Evolutionary conservation across 1,140 invertebrate species (phyloP), one percentile per base, ranked within the genome.

Genomic region (Aleiodes sp.): DNA sequence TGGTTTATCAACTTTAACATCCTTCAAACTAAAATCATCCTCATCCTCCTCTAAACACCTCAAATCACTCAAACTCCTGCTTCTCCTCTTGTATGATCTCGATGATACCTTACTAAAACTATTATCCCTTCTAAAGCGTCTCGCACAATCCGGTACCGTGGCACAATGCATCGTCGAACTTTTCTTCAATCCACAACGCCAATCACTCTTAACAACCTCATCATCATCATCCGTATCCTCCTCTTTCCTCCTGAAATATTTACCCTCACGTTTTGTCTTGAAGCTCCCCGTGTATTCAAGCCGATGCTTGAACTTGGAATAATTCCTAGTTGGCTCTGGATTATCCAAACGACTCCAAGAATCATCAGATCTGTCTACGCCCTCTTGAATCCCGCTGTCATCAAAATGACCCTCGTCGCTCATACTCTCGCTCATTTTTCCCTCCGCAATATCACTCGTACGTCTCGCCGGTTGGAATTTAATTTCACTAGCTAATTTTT

Each of bases 201-300:
- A 39, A 33, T 19, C 41, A 16, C 39, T 60, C 9, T 67, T 57
- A 21, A 57, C 64, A 8, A 57, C 64, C 21, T 66, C 64, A 16
- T 73, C 57, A n/a, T 63, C 65, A 10, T 43, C 63, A 28, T 66
- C 69, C 43, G 33, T 31, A 16, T 73, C 70, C 69, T 71, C 70
- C 69, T 76, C 46, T 63, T 78, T 76, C 60, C 74, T 73, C 63
- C 77, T 75, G 10, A 77, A 68, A 9, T 73, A 65, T 29, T 65
- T 63, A 1, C 31, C 65, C 39, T 73, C 72, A 8, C 68, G 65
- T 41, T 70, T 73, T n/a, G 68, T 80, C 73, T 84, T 84, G 41
- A 84, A 84, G 63, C 82, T 84, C 10, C 81, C 80, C 10, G 75
- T 74, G 64, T 83, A 80, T 21, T 70, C 68, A 7, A 84, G 46